A percentile compares a stretch with the other conserved stretches of the same genome.
These are phyloP conservation scores for Trinorchestia longiramus DNA, from an alignment of 1,140 invertebrate genomes.

Conservation along the genomic window DNA sequence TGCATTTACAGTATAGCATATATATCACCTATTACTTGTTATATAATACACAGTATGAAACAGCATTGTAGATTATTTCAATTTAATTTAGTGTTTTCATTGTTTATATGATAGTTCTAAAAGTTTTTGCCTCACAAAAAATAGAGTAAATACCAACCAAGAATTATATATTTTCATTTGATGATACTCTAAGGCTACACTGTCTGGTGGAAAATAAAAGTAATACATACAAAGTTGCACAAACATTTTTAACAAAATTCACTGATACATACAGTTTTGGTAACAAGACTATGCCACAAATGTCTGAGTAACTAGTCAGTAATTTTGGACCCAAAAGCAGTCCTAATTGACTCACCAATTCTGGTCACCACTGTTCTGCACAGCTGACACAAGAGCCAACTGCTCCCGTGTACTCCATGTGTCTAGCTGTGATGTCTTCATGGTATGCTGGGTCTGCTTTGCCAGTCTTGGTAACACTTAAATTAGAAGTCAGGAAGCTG, in stretches of 20 bases:
- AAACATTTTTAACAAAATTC: background rate
- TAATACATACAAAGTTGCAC: background rate
- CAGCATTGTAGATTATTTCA: too few relatives aligned
- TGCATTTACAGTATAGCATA: too few relatives aligned
- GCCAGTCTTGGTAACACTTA: background rate
- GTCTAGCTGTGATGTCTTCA: conserved; percentile 82
- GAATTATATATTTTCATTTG: background rate
- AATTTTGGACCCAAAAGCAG: background rate
- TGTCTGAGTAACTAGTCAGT: background rate
- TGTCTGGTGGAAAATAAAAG: too few relatives aligned
- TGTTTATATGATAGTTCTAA: too few relatives aligned
- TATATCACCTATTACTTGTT: too few relatives aligned
- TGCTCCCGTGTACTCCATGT: conserved; percentile 88
- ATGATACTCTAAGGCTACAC: too few relatives aligned
- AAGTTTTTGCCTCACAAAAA: too few relatives aligned
- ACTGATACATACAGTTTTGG: background rate
- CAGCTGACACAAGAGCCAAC: conserved; percentile 86
- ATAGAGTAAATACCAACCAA: too few relatives aligned
- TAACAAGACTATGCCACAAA: background rate
- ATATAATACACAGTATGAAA: too few relatives aligned
- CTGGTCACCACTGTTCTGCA: conserved; percentile 89
- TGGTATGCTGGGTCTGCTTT: background rate
- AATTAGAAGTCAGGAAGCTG: background rate
- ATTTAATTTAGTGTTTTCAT: too few relatives aligned
- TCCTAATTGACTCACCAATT: conserved; percentile 78